Base-by-base conservation (phyloP, 2,888 invertebrate genomes). In the Eupelmus urozonus region DNA sequence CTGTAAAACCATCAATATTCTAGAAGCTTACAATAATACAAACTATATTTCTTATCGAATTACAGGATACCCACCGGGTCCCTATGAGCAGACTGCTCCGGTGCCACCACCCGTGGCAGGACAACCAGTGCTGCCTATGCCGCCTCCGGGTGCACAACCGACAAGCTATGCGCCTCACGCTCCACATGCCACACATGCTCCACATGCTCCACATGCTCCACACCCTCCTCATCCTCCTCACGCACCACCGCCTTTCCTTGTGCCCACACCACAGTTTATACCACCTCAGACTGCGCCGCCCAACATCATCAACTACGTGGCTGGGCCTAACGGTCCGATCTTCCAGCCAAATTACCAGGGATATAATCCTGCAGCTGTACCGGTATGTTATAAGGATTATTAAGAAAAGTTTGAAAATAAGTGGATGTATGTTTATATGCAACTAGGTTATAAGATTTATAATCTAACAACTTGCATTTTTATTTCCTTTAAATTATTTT, bases 251-350 rank as follows among this genome's bases (percentile, higher is more conserved):
- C 85, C 89, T 2, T 89, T 88, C 73, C 84, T 90, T 76, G 89
- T 89, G 66, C 89, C 90, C 40, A 85, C 89, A 0, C 90, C 90
- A 1, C 90, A 90, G 62, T 89, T 88, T 53, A 87, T 90, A 77
- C 80, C 89, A 9, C 85, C 89, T 7, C 90, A 90, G 80, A 84
- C 88, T 4, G 87, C 89, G 45, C 89, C 90, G 42, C 89, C 90
- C 75, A 88, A 81, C 60, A 87, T 89, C 74, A 87, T 89, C 34
- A 89, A 89, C 84, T 89, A 89, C 29, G 89, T 89, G 20, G 83
- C 88, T 77, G 87, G 87, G 13, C 89, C 89, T 1, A 89, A 85
- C 42, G 89, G 89, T 2, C 89, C 89, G 34, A 82, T 88, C 60
- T 89, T 88, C 77, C 88, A 84, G 80, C 87, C 88, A 3, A 89